phyloP scores from a whole-genome alignment of 2,113 vertebrate species.

The Callospermophilus lateralis region DNA sequence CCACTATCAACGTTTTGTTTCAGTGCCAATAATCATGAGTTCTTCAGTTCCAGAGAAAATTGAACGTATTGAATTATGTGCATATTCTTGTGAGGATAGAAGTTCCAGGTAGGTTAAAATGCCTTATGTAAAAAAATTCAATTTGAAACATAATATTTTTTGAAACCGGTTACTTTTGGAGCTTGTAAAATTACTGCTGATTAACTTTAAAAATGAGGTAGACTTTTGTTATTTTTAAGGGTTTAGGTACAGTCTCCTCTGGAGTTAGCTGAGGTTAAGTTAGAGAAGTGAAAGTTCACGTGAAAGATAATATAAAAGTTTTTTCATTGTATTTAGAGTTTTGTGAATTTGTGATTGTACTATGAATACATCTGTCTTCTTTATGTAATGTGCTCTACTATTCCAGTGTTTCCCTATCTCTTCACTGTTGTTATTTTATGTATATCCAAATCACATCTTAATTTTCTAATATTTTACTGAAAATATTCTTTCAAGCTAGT shows the following conservation, averaged over 20 bases:
- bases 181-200: conserved; percentile 32
- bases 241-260: conserved; percentile 1
- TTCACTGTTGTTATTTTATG: not conserved
- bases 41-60: conserved; percentile 88
- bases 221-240: conserved; percentile 37
- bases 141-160: not conserved
- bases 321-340: conserved; percentile 33
- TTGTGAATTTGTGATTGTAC: not conserved
- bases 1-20: conserved; percentile 92
- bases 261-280: not conserved
- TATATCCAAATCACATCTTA: not conserved
- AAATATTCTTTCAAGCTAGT: conserved; percentile 16
- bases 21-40: conserved; percentile 92
- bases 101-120: conserved; percentile 83
- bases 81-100: conserved; percentile 80
- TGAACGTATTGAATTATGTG: conserved; percentile 78
- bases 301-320: not conserved
- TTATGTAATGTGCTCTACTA: not conserved
- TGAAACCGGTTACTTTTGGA: conserved; percentile 18
- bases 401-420: not conserved
- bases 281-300: conserved; percentile 17
- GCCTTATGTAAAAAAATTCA: not conserved
- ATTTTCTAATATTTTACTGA: conserved; percentile 50
- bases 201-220: conserved; percentile 52
- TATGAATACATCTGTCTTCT: not conserved